Evolutionary conservation across 2,888 invertebrate genomes (phyloP), one percentile per base, ranked within the genome.

Genomic region (Andrena trimmerana): DNA sequence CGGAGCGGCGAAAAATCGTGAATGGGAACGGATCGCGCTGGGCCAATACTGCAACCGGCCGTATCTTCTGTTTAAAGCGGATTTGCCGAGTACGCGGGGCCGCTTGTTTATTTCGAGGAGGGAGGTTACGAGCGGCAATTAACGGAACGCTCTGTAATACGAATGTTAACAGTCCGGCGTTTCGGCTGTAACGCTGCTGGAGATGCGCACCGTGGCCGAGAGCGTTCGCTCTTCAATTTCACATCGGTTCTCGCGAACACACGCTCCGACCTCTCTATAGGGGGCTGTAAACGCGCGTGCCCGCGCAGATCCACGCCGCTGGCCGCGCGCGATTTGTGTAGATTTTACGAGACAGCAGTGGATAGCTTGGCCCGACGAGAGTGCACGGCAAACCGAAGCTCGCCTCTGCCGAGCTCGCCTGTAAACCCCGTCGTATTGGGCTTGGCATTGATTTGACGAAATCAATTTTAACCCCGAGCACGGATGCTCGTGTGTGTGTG

Each of bases 381-480:
- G 20, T 31, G 69, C n/a, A 54, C 52, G n/a, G 13, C 27, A 10
- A 31, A 24, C 57, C 57, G 57, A 57, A 0, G 24, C 24, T 24
- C 57, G n/a, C n/a, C n/a, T 20, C 52, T 20, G 20, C 52, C 20
- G 52, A 20, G 20, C 33, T n/a, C 50, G 27, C n/a, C 66, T n/a
- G 52, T 75, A 78, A 85, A 71, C 71, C 71, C 62, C 57, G 57
- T 13, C 36, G 31, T 42, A 20, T n/a, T 2, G 36, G 24, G 59
- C 20, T 50, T 59, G 71, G 68, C 77, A 88, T 80, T 80, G 85
- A 85, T 86, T 85, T 70, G 85, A 78, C 78, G 73, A 83, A 88
- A 85, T 86, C 88, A 74, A 86, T 85, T 87, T 78, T 54, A 84
- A 63, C 42, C 52, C 52, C 42, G 42, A 42, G 42, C 42, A 42